Percentiles rank a stretch among this genome's conserved stretches.
These are phyloP conservation scores for Zaprionus lachaisei DNA, from an alignment of 1,140 invertebrate genomes.

Conservation along the genomic window DNA sequence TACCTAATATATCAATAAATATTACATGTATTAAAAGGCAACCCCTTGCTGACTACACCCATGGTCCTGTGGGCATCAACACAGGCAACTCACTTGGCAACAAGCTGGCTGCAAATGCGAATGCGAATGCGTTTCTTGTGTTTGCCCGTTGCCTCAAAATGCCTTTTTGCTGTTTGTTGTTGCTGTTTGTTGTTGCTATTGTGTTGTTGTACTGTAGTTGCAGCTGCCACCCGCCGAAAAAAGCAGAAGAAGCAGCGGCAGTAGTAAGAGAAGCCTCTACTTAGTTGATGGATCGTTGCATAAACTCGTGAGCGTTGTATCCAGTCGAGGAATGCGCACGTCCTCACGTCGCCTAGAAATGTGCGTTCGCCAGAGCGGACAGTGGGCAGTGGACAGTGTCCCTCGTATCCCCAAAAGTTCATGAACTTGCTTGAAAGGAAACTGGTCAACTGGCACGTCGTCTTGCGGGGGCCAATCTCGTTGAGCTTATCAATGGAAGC, in stretches of 20 bases:
- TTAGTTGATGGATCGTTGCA: slow-evolving; percentile 74
- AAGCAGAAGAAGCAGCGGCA: background rate
- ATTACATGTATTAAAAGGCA: no score
- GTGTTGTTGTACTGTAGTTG: slow-evolving; percentile 36
- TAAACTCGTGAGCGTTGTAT: slow-evolving; percentile 56
- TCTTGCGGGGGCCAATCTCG: background rate
- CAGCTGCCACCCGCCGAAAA: slow-evolving; percentile 52
- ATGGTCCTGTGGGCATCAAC: background rate
- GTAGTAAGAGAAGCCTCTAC: slow-evolving; percentile 2
- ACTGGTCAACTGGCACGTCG: background rate
- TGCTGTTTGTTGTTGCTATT: slow-evolving; percentile 39
- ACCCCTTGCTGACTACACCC: background rate
- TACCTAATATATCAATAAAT: no score
- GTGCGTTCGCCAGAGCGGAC: slow-evolving; percentile 38
- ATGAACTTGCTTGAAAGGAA: slow-evolving; percentile 14
- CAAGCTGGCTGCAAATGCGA: slow-evolving; percentile 32
- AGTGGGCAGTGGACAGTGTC: slow-evolving; percentile 1
- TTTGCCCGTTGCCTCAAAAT: slow-evolving; percentile 60
- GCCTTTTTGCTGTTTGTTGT: slow-evolving; percentile 39
- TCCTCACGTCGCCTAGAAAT: slow-evolving; percentile 53
- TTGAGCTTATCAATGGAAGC: slow-evolving; percentile 58
- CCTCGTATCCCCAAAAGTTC: slow-evolving; percentile 48
- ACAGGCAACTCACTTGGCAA: slow-evolving; percentile 12
- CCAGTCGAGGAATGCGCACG: slow-evolving; percentile 34
- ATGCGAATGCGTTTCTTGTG: slow-evolving; percentile 79